Evolutionary conservation across 2,113 vertebrate genomes (phyloP).

Genomic region (Hucho hucho): DNA sequence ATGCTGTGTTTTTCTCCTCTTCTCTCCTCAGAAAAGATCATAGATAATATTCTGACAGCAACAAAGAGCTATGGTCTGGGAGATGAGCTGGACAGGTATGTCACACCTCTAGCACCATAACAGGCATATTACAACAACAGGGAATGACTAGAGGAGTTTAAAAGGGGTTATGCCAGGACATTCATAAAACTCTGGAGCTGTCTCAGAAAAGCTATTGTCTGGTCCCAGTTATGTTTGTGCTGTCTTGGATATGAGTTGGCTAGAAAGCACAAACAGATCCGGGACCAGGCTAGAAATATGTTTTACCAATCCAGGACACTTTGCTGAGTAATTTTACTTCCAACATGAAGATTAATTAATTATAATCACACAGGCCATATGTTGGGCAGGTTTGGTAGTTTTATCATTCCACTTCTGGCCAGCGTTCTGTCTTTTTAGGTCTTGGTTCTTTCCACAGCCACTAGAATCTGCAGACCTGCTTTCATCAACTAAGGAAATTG

Average conservation of each 20-base stretch:
- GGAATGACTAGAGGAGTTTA: no score
- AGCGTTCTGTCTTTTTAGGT: constrained; percentile 26
- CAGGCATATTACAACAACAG: no score
- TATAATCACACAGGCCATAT: background rate
- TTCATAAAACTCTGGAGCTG: no score
- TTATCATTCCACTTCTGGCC: background rate
- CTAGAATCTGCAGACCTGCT: constrained; percentile 1
- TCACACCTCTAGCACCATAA: background rate
- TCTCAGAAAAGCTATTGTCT: no score
- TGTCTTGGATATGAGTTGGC: no score
- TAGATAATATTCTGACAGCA: constrained; percentile 83
- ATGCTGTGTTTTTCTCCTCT: background rate
- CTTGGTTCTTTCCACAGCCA: constrained; percentile 11
- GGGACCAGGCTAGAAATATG: no score
- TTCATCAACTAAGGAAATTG: constrained; percentile 24
- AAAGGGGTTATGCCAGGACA: no score
- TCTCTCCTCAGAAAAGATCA: constrained; percentile 80
- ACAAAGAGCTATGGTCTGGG: constrained; percentile 86
- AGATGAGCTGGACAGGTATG: constrained; percentile 85
- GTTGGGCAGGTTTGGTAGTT: background rate
- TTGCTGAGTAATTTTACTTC: background rate
- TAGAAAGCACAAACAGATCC: no score
- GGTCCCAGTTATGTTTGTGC: no score
- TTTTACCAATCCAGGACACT: no score
- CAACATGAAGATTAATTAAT: background rate